Conservation (phyloP, 2,113 vertebrate species). For the Burhinus bistriatus region DNA sequence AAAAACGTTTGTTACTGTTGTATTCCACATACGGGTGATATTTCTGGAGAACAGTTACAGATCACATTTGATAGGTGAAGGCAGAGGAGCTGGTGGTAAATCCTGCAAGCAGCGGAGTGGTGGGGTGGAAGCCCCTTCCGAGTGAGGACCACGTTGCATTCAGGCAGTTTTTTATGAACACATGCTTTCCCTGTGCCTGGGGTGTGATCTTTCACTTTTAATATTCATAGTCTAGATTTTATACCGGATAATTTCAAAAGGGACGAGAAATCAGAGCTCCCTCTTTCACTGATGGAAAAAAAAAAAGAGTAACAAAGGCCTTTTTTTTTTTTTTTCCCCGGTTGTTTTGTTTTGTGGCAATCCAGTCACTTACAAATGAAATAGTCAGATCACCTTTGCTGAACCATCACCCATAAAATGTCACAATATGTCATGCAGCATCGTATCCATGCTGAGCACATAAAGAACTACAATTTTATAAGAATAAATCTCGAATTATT, state of each 20-base stretch:
- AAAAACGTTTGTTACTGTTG: slow-evolving; percentile 67
- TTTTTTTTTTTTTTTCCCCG: neutral
- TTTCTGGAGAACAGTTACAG: slow-evolving; percentile 21
- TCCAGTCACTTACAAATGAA: neutral
- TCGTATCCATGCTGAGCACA: neutral
- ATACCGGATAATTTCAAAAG: neutral
- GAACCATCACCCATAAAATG: neutral
- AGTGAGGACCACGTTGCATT: slow-evolving; percentile 12
- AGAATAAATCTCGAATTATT: slow-evolving; percentile 1
- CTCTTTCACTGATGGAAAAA: neutral
- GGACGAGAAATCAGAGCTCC: neutral
- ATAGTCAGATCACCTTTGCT: slow-evolving; percentile 20
- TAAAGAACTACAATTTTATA: neutral
- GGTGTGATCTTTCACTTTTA: slow-evolving; percentile 10
- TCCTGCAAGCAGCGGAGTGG: neutral
- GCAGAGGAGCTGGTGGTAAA: slow-evolving; percentile 29
- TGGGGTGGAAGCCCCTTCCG: slow-evolving; percentile 29
- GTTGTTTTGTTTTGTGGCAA: neutral
- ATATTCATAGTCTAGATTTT: slow-evolving; percentile 14
- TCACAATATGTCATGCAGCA: neutral
- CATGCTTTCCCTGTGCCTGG: neutral
- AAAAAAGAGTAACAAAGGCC: slow-evolving; percentile 60
- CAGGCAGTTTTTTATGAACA: slow-evolving; percentile 8
- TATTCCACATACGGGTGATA: slow-evolving; percentile 43
- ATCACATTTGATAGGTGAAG: slow-evolving; percentile 28